Percentiles rank a stretch among this genome's conserved stretches.
Conservation (phyloP, 2,113 vertebrate species). For the Aix galericulata region DNA sequence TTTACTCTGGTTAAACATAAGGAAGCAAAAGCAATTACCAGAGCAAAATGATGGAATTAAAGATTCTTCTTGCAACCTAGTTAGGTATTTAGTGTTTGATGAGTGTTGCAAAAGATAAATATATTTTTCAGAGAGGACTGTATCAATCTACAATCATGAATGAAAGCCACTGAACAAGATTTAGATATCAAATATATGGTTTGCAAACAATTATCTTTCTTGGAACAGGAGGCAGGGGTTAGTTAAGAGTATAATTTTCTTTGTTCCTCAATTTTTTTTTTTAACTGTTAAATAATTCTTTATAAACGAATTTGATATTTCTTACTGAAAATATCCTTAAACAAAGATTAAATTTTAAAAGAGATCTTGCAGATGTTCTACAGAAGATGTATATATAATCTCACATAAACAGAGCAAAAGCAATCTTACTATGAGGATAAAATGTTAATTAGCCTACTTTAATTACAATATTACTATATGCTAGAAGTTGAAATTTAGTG, state of each 20-base stretch:
- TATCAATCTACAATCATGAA: slow-evolving; percentile 73
- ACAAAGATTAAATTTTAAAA: slow-evolving; percentile 50
- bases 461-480: slow-evolving; percentile 63
- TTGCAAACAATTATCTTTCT: slow-evolving; percentile 75
- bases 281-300: slow-evolving; percentile 42
- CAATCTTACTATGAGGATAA: slow-evolving; percentile 48
- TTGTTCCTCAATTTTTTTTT: slow-evolving; percentile 49
- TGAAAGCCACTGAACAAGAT: slow-evolving; percentile 72
- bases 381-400: background rate
- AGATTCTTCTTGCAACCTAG: slow-evolving; percentile 78
- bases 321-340: slow-evolving; percentile 30
- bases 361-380: slow-evolving; percentile 31
- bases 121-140: slow-evolving; percentile 71
- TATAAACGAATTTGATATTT: background rate
- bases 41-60: slow-evolving; percentile 79
- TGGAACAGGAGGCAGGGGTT: slow-evolving; percentile 36
- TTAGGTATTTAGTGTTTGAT: slow-evolving; percentile 80
- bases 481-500: slow-evolving; percentile 69
- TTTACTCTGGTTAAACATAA: slow-evolving; percentile 82
- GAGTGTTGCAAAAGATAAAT: slow-evolving; percentile 77
- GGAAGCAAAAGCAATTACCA: slow-evolving; percentile 82
- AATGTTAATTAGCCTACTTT: slow-evolving; percentile 73
- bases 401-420: slow-evolving; percentile 54
- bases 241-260: slow-evolving; percentile 42
- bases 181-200: slow-evolving; percentile 77